These are phyloP conservation scores for Oreotrochilus melanogaster DNA, from an alignment of 2,113 vertebrate species.

Conservation along the genomic window DNA sequence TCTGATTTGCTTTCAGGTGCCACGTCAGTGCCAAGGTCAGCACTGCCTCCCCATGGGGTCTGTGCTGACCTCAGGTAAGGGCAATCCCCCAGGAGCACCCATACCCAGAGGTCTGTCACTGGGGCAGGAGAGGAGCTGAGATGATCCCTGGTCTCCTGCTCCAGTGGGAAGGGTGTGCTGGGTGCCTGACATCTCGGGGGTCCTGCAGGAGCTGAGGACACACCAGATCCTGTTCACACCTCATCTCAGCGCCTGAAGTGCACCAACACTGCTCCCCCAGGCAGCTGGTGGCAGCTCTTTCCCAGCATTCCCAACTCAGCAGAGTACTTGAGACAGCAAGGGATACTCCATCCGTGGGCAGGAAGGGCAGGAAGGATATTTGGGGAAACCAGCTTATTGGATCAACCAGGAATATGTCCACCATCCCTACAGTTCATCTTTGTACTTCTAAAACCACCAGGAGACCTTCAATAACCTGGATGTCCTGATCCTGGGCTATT, in stretches of 20 bases:
- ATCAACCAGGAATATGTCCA: not conserved
- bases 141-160: not conserved
- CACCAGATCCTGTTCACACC: not conserved
- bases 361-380: not conserved
- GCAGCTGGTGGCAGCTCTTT: not conserved
- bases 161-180: not conserved
- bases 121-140: not conserved
- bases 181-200: not conserved
- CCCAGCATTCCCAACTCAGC: not conserved
- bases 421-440: not conserved
- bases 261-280: not conserved
- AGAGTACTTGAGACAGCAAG: rapidly evolving
- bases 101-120: not conserved
- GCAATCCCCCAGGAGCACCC: not conserved
- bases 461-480: not conserved
- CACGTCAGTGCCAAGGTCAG: not conserved
- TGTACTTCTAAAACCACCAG: not conserved
- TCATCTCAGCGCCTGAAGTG: not conserved
- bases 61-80: not conserved
- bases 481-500: not conserved
- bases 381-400: not conserved
- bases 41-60: not conserved
- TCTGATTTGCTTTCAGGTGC: not conserved
- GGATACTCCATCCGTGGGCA: not conserved
- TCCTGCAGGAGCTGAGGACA: not conserved